Conservation (phyloP, 2,888 invertebrate genomes). For the Frankliniella fusca region DNA sequence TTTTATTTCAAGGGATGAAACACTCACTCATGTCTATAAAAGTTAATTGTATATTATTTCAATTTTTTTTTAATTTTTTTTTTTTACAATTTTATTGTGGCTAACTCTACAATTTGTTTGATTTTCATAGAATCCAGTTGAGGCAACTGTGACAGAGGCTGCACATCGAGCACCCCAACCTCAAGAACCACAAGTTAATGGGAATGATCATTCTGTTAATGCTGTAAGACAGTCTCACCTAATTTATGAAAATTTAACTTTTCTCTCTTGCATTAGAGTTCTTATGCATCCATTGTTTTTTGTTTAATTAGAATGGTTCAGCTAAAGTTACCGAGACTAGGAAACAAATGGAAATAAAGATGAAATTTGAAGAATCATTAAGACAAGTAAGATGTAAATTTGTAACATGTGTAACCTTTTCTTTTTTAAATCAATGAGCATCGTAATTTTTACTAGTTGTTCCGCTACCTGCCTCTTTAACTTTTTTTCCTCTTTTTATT, state of each 20-base stretch:
- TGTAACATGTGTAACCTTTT: not conserved
- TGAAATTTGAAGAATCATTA: slow-evolving; percentile 60
- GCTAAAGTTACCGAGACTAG: slow-evolving; percentile 47
- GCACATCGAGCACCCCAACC: not conserved
- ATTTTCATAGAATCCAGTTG: not conserved
- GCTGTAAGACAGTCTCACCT: not conserved
- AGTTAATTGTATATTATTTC: not conserved
- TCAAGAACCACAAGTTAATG: not conserved
- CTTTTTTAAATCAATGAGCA: not conserved
- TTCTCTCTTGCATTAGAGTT: not conserved
- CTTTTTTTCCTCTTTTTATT: not conserved
- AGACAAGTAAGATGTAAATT: slow-evolving; percentile 45
- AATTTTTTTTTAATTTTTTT: not conserved
- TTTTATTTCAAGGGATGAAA: no score
- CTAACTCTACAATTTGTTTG: no score
- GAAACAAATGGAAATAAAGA: slow-evolving; percentile 57
- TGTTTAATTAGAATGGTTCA: slow-evolving; percentile 29
- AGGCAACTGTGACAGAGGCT: not conserved
- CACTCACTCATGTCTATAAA: no score
- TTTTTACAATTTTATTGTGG: not conserved
- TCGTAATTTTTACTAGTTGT: not conserved
- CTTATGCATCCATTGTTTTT: not conserved
- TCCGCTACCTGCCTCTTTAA: not conserved
- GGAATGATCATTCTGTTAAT: not conserved
- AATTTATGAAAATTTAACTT: not conserved